These are phyloP conservation scores for Meta bourneti DNA, from an alignment of 2,888 invertebrate species.

Conservation along the genomic window DNA sequence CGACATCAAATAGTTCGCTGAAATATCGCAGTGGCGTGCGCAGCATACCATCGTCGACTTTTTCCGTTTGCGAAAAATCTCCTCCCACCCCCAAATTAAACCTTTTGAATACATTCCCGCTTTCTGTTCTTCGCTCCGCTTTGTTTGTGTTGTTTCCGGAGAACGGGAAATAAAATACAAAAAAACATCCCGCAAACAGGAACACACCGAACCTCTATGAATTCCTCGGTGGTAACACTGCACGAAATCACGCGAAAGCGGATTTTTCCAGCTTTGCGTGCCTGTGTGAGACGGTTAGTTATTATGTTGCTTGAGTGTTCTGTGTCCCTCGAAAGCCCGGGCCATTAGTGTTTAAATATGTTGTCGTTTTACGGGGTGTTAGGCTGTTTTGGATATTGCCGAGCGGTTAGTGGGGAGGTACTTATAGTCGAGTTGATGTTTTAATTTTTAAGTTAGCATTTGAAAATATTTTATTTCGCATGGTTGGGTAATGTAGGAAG, in stretches of 20 bases:
- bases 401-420: background rate
- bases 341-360: background rate
- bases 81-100: slow-evolving; percentile 44
- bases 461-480: background rate
- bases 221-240: background rate
- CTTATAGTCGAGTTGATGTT: background rate
- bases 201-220: background rate
- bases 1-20: slow-evolving; percentile 15
- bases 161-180: background rate
- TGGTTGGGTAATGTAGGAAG: background rate
- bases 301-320: background rate
- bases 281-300: background rate
- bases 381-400: too few relatives aligned
- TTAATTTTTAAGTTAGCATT: background rate
- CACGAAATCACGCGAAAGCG: background rate
- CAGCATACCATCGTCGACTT: slow-evolving; percentile 24
- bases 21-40: slow-evolving; percentile 54
- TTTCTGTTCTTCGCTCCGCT: background rate
- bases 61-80: slow-evolving; percentile 10
- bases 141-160: slow-evolving; percentile 24
- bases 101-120: slow-evolving; percentile 31
- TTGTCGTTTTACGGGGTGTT: background rate
- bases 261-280: background rate
- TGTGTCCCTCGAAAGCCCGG: background rate
- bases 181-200: background rate